Conservation (phyloP, 2,888 invertebrate species). For the Megastigmus dorsalis region DNA sequence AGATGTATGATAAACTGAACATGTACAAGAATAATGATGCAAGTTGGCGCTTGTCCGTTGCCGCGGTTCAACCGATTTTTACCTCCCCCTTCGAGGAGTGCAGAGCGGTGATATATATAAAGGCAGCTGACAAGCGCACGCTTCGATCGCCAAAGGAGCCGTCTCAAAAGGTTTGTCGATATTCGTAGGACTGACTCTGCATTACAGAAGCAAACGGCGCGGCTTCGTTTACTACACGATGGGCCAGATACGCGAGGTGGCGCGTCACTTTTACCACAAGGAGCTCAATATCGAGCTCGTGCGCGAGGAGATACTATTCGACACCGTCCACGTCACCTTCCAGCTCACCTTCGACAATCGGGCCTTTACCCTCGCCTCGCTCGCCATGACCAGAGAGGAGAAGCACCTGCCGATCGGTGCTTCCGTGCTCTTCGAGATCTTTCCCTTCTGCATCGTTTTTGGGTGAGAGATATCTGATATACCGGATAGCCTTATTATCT, state of each 20-base stretch:
- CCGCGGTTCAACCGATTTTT: background rate
- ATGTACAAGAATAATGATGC: too few species aligned
- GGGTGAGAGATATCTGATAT: too few species aligned
- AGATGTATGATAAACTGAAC: too few species aligned
- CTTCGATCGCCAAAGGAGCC: background rate
- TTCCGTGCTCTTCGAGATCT: conserved; percentile 94
- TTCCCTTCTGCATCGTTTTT: conserved; percentile 98
- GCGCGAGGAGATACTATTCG: conserved; percentile 89
- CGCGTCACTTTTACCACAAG: conserved; percentile 94
- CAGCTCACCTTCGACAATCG: conserved; percentile 96
- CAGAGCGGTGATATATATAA: too few species aligned
- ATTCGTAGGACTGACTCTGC: conserved; percentile 86
- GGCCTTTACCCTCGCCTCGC: conserved; percentile 88
- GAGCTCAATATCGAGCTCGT: conserved; percentile 94
- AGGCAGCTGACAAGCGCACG: background rate
- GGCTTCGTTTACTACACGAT: conserved; percentile 98
- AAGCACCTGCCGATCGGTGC: conserved; percentile 92
- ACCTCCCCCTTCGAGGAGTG: too few species aligned
- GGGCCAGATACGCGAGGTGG: conserved; percentile 96
- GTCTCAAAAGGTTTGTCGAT: conserved; percentile 44
- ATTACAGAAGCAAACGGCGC: conserved; percentile 93
- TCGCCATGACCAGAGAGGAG: conserved; percentile 91
- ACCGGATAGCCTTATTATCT: too few species aligned
- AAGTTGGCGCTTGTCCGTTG: background rate
- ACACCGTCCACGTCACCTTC: conserved; percentile 95